These are phyloP conservation scores for Astyanax mexicanus DNA, from an alignment of 2,797 vertebrate species.

Conservation along the genomic window DNA sequence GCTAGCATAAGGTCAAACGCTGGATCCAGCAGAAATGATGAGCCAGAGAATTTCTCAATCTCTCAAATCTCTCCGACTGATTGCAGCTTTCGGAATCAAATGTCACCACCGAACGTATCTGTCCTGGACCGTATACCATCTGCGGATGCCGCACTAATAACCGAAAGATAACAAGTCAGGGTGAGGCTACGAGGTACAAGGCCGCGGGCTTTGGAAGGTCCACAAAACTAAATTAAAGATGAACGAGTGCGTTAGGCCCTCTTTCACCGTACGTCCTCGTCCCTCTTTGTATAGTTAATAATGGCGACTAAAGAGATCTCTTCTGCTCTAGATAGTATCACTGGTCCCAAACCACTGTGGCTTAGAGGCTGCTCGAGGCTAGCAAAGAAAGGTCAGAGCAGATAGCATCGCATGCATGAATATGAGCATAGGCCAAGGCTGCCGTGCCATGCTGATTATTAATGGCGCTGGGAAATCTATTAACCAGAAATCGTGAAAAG, in stretches of 20 bases:
- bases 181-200: background rate
- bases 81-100: background rate
- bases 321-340: slow-evolving; percentile 30
- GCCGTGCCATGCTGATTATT: background rate
- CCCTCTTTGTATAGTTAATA: slow-evolving; percentile 12
- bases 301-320: slow-evolving; percentile 2
- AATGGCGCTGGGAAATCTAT: no score
- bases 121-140: background rate
- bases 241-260: background rate
- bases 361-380: slow-evolving; percentile 16
- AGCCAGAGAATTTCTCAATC: background rate
- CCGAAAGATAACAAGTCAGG: background rate
- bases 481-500: no score
- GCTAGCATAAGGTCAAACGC: slow-evolving; percentile 2
- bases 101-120: background rate
- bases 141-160: background rate
- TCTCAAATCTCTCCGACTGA: slow-evolving; percentile 4
- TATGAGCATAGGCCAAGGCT: background rate
- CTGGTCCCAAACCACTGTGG: slow-evolving; percentile 17
- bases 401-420: slow-evolving; percentile 1
- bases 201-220: background rate
- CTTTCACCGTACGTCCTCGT: background rate
- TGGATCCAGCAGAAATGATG: background rate
- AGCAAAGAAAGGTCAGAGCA: slow-evolving; percentile 26
- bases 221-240: background rate